Percentiles rank a stretch among this genome's conserved stretches.
Evolutionary conservation across 2,888 invertebrate genomes (phyloP).

Genomic region (Drosophila anceps): DNA sequence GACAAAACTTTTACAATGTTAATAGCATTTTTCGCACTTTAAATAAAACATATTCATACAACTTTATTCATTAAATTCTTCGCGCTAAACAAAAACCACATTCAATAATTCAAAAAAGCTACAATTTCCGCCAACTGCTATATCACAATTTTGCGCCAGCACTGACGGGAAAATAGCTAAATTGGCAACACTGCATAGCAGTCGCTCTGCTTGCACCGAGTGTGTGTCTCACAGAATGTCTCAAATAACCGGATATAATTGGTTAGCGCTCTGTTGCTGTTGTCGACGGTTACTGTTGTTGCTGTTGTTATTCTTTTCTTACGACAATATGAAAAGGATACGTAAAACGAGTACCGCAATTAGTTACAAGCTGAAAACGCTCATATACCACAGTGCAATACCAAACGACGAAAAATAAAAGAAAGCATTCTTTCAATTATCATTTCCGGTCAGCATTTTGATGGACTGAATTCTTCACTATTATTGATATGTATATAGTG

Average conservation of each 20-base stretch:
- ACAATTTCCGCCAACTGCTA: no score
- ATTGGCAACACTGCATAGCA: no score
- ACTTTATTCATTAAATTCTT: no score
- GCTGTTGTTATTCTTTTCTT: constrained; percentile 27
- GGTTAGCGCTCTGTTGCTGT: constrained; percentile 42
- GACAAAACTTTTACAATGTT: no score
- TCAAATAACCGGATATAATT: constrained; percentile 78
- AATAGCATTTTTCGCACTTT: no score
- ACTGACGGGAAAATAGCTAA: no score
- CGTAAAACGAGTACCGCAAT: constrained; percentile 77
- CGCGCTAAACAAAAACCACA: no score
- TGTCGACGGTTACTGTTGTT: constrained; percentile 20
- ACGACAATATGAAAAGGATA: constrained; percentile 68
- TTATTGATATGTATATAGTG: constrained; percentile 40
- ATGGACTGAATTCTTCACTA: constrained; percentile 34
- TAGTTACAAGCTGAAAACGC: constrained; percentile 64
- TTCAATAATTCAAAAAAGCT: no score
- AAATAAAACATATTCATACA: no score
- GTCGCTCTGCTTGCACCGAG: constrained; percentile 2
- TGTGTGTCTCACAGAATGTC: constrained; percentile 35
- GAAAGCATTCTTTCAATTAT: constrained; percentile 76
- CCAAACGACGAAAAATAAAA: constrained; percentile 58
- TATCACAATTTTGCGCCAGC: no score
- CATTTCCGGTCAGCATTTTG: constrained; percentile 70
- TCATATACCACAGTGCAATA: constrained; percentile 31